Conservation (phyloP, 2,113 vertebrate species). For the Oreotrochilus melanogaster region DNA sequence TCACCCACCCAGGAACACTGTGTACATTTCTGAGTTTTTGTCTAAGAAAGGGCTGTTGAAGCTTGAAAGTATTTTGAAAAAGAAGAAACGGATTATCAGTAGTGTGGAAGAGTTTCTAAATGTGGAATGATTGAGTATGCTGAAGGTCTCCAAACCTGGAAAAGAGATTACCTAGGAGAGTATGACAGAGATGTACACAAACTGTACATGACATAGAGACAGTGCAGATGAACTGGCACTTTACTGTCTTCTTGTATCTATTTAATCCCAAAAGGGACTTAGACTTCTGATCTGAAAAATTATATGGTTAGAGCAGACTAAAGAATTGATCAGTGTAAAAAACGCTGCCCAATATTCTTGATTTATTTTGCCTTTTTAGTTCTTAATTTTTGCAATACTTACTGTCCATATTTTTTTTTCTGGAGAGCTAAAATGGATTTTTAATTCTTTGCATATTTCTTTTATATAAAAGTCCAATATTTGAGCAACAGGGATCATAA, state of each 20-base stretch:
- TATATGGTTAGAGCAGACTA: not conserved
- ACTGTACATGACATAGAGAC: not conserved
- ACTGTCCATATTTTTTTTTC: not conserved
- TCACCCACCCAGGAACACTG: not conserved
- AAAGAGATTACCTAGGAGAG: not conserved
- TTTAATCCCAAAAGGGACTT: not conserved
- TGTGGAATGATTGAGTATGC: not conserved
- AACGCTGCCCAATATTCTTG: not conserved
- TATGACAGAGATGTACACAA: not conserved
- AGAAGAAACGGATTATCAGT: not conserved
- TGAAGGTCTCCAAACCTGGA: not conserved
- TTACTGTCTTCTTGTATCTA: not conserved
- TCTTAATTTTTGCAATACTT: not conserved
- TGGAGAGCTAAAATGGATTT: not conserved
- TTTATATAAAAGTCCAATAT: not conserved
- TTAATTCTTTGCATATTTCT: not conserved
- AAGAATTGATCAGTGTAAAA: not conserved
- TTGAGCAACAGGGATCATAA: not conserved
- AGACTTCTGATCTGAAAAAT: not conserved
- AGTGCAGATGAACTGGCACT: not conserved
- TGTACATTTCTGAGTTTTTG: not conserved
- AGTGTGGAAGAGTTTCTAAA: not conserved
- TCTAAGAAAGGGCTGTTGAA: not conserved
- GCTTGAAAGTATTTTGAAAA: not conserved
- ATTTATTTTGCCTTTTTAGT: not conserved